These are phyloP conservation scores for Ethmia dodecea DNA, from an alignment of 2,888 invertebrate genomes.

Conservation along the genomic window DNA sequence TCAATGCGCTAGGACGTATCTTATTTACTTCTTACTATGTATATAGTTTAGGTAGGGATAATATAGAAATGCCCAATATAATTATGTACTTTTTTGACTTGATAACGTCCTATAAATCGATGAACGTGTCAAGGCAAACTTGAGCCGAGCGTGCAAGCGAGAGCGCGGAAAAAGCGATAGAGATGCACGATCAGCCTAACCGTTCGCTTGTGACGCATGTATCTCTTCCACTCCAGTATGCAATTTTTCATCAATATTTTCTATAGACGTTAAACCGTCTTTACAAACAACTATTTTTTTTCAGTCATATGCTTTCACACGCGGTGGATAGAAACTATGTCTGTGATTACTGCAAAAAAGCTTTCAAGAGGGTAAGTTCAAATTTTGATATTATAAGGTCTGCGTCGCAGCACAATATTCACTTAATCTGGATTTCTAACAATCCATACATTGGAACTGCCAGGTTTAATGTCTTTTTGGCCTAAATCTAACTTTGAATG, in stretches of 20 bases:
- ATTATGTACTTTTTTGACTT: no score
- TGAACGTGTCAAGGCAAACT: no score
- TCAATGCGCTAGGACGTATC: no score
- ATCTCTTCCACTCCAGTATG: background rate
- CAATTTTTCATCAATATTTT: background rate
- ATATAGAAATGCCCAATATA: no score
- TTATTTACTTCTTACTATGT: no score
- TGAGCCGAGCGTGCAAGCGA: background rate
- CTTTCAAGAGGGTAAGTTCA: constrained; percentile 46
- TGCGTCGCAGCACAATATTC: background rate
- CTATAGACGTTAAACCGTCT: background rate
- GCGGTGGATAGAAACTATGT: constrained; percentile 26
- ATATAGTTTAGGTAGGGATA: no score
- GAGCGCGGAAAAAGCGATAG: background rate
- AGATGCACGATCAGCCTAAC: no score
- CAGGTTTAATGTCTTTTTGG: no score
- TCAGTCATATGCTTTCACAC: constrained; percentile 33
- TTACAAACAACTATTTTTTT: constrained; percentile 1
- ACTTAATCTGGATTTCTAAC: no score
- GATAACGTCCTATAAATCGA: no score
- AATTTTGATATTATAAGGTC: background rate
- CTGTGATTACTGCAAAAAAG: constrained; percentile 46
- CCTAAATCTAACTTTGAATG: background rate
- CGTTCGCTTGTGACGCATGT: no score
- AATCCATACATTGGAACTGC: no score